Conservation (phyloP, 1,140 invertebrate species). For the Nasonia vitripennis region DNA sequence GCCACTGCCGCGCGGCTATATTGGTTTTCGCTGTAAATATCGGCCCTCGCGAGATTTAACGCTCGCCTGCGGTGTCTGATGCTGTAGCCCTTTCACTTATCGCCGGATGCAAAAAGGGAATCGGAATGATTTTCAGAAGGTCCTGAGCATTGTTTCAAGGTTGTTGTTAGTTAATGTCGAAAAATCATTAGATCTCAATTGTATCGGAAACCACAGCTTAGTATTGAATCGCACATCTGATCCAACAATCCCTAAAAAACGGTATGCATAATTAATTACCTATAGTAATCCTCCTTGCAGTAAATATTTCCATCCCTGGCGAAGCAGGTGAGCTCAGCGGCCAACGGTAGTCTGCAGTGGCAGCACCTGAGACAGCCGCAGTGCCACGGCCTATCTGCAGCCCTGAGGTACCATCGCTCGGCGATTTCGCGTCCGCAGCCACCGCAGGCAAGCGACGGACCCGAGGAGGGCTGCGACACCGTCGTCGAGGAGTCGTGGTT, state of each 20-base stretch:
- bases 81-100: background rate
- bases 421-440: constrained; percentile 72
- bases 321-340: constrained; percentile 92
- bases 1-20: background rate
- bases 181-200: background rate
- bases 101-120: background rate
- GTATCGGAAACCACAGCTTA: no score
- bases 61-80: background rate
- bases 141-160: background rate
- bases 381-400: constrained; percentile 93
- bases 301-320: constrained; percentile 92
- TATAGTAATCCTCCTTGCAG: constrained; percentile 96
- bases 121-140: background rate
- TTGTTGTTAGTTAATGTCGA: background rate
- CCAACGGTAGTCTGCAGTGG: constrained; percentile 89
- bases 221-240: no score
- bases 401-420: constrained; percentile 86
- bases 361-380: constrained; percentile 89
- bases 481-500: constrained; percentile 23
- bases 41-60: constrained; percentile 5
- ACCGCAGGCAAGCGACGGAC: constrained; percentile 64
- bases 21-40: constrained; percentile 20
- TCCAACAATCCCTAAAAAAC: no score
- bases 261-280: constrained; percentile 76
- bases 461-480: constrained; percentile 46